Conservation (phyloP, 2,797 vertebrate species). For the Myotis planiceps region DNA sequence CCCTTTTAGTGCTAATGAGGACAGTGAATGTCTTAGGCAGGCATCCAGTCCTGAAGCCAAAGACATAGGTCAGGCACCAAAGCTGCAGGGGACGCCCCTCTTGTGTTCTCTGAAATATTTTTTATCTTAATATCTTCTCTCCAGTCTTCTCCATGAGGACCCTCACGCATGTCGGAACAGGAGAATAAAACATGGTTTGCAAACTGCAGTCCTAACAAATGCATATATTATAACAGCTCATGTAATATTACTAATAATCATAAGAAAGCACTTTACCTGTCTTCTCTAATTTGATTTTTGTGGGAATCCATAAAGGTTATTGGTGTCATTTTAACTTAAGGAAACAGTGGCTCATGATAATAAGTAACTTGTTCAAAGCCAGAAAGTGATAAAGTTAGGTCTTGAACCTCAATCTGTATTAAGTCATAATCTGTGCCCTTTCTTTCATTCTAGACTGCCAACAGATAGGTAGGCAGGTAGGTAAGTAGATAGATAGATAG, state of each 20-base stretch:
- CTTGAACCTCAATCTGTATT: not conserved
- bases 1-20: conserved; percentile 51
- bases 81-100: not conserved
- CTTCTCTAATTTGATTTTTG: not conserved
- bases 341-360: not conserved
- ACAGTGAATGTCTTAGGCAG: conserved; percentile 21
- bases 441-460: not conserved
- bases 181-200: not conserved
- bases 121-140: conserved; percentile 27
- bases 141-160: not conserved
- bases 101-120: conserved; percentile 23
- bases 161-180: not conserved
- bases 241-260: not conserved
- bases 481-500: not conserved
- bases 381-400: not conserved
- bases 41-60: not conserved
- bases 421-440: not conserved
- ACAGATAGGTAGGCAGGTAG: not conserved
- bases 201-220: not conserved
- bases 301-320: not conserved
- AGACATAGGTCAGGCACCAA: not conserved
- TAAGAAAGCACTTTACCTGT: not conserved
- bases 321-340: not conserved
- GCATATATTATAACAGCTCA: not conserved
- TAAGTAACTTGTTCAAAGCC: not conserved